A percentile compares a stretch with the other conserved stretches of the same genome.
Evolutionary conservation across 2,113 vertebrate genomes (phyloP).

Genomic region (Tursiops truncatus): DNA sequence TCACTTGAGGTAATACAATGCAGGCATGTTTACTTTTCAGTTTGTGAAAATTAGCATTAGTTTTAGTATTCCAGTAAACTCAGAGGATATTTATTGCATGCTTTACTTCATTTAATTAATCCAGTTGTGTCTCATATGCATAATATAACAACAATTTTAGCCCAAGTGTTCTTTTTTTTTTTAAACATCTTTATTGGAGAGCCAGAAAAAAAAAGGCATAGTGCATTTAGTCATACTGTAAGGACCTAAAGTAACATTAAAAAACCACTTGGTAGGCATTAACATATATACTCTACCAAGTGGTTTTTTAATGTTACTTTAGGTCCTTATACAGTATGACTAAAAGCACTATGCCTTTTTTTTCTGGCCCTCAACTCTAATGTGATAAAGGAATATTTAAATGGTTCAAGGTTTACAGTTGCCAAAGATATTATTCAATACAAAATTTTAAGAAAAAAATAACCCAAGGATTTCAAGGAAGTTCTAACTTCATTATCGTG

Average conservation of each 20-base stretch:
- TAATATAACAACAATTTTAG: background rate
- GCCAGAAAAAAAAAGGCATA: too few species aligned
- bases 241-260: too few species aligned
- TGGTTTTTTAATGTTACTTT: background rate
- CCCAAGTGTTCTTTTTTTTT: too few species aligned
- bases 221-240: too few species aligned
- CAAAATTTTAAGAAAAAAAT: background rate
- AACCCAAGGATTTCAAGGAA: background rate
- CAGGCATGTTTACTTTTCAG: background rate
- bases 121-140: background rate
- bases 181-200: too few species aligned
- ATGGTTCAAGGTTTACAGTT: background rate
- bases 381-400: background rate
- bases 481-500: background rate
- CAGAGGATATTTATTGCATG: background rate
- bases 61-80: background rate
- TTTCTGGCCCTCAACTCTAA: background rate
- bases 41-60: background rate
- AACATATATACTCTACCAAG: too few species aligned
- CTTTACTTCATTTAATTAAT: background rate
- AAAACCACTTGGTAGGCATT: too few species aligned
- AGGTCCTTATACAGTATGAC: background rate
- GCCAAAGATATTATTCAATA: background rate
- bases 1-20: conserved; percentile 7
- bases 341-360: background rate